phyloP scores from a whole-genome alignment of 1,140 invertebrate genomes.

The Lanistes nyassanus region DNA sequence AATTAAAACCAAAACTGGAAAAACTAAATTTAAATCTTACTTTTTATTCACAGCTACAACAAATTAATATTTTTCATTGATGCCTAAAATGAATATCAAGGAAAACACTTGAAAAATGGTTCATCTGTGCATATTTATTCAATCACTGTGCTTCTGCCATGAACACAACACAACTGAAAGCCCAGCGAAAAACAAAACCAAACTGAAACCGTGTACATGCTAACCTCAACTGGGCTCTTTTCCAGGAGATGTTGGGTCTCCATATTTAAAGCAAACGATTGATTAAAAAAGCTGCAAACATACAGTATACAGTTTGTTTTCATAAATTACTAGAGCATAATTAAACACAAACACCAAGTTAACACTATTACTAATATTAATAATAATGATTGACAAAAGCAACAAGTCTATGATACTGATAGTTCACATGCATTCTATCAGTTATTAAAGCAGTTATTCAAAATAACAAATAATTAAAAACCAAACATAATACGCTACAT shows the following conservation, averaged over 20 bases:
- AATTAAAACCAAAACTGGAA: no score
- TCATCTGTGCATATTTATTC: no score
- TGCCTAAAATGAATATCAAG: no score
- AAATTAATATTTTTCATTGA: no score
- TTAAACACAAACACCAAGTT: conserved; percentile 12
- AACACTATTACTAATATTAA: conserved; percentile 5
- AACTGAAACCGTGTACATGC: conserved; percentile 14
- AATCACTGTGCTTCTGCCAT: no score
- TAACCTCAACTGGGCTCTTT: conserved; percentile 11
- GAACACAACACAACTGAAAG: neutral
- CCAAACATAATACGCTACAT: neutral
- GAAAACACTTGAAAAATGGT: no score
- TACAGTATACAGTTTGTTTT: neutral
- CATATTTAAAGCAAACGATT: conserved; percentile 9
- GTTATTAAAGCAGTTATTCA: neutral
- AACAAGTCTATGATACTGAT: neutral
- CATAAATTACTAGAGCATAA: neutral
- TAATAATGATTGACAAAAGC: conserved; percentile 1
- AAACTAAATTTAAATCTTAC: no score
- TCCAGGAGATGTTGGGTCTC: conserved; percentile 22
- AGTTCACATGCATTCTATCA: neutral
- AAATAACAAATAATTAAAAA: neutral
- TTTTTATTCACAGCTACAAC: no score
- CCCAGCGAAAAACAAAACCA: neutral
- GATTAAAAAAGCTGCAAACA: conserved; percentile 12